Evolutionary conservation across 2,797 vertebrate genomes (phyloP), one percentile per base, ranked within the genome.

Genomic region (Chiroxiphia lanceolata): DNA sequence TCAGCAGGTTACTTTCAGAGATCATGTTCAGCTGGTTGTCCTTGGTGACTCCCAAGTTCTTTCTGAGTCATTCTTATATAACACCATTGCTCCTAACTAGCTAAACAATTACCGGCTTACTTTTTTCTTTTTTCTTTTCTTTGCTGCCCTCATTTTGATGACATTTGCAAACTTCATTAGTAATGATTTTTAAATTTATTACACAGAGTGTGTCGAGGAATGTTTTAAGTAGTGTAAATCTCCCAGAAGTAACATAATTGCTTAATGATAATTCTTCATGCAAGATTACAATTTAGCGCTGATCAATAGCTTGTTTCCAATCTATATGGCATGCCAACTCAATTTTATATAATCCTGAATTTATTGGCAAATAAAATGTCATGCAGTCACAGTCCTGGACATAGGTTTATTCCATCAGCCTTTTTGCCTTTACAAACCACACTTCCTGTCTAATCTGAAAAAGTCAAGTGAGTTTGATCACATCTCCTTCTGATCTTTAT

Each of bases 181-280:
- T 44, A 91, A 86, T 47, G 72, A 86, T 83, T 94, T 87, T 83
- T 59, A 64, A 95, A 93, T 38, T 44, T 90, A 57, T 91, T 93
- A 23, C 12, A n/a, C 45, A 61, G 84, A 65, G 29, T 53, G 13
- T 48, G 45, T 75, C 83, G 65, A 88, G 64, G 72, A 94, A 21
- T 60, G 57, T 91, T 94, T 89, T 71, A 90, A 81, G 34, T 31
- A 81, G 26, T 38, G 23, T 50, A 86, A 65, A 36, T 91, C 33
- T 89, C 60, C 69, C 50, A 90, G 57, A 77, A 91, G 61, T 71
- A 95, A 68, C 14, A 75, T 80, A 87, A 89, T 67, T 92, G 36
- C 40, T 85, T 93, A 93, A 94, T 78, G 85, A 86, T 78, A 81
- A 70, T 92, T 93, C 64, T 78, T 91, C 53, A 53, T 68, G 15